Conservation (phyloP, 2,797 vertebrate genomes). For the Loriculus beryllinus region DNA sequence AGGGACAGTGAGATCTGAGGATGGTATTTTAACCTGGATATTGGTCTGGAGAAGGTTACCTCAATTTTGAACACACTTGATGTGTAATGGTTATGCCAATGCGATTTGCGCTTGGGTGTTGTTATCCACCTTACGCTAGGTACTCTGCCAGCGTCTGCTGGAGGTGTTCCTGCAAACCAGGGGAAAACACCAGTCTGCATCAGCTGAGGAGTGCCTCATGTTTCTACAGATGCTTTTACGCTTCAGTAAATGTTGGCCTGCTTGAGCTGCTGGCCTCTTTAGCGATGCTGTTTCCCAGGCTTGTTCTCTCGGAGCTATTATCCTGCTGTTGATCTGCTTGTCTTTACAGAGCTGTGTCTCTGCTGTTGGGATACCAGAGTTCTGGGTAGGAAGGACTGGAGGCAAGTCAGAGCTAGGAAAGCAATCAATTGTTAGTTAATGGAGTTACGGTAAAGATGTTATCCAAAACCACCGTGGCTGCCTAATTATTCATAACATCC, state of each 20-base stretch:
- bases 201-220: neutral
- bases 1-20: neutral
- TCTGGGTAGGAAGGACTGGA: neutral
- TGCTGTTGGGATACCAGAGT: neutral
- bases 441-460: conserved; percentile 61
- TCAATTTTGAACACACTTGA: accelerated
- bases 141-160: neutral
- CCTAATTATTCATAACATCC: conserved; percentile 61
- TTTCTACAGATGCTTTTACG: neutral
- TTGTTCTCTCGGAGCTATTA: accelerated
- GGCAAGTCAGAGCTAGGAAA: conserved; percentile 19
- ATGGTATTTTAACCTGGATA: neutral
- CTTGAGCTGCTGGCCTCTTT: neutral
- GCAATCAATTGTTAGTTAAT: conserved; percentile 53
- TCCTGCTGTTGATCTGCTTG: neutral
- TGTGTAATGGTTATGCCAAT: accelerated
- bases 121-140: accelerated
- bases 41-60: neutral
- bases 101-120: neutral
- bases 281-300: neutral
- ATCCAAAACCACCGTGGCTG: conserved; percentile 52
- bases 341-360: neutral
- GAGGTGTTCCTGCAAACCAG: neutral
- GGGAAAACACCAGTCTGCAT: accelerated
- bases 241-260: accelerated